Conservation (phyloP, 2,113 vertebrate genomes). For the Oreotrochilus melanogaster region DNA sequence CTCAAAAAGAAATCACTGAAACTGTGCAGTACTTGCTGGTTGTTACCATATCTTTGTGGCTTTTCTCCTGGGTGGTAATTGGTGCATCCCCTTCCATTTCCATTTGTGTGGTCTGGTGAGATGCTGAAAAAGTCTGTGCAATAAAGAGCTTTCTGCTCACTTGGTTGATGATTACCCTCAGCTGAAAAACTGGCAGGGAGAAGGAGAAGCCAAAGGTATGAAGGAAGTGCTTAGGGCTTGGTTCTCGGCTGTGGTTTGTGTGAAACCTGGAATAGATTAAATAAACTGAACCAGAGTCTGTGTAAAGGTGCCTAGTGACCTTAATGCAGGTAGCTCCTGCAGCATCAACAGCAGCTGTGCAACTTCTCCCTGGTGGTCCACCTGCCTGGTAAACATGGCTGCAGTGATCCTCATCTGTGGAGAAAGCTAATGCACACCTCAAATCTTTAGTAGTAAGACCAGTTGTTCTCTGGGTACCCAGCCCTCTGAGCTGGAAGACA, state of each 20-base stretch:
- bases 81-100: neutral
- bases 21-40: neutral
- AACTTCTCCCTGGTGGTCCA: neutral
- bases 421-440: neutral
- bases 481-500: no score
- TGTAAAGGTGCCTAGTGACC: neutral
- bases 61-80: neutral
- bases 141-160: neutral
- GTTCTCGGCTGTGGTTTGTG: neutral
- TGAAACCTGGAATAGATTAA: neutral
- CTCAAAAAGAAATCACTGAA: neutral
- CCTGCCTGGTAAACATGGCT: rapidly evolving
- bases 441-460: no score
- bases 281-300: neutral
- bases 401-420: rapidly evolving
- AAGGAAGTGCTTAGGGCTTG: neutral
- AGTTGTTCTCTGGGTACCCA: no score
- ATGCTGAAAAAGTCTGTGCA: neutral
- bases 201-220: neutral
- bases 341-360: rapidly evolving
- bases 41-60: rapidly evolving
- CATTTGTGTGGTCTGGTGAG: neutral
- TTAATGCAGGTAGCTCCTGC: rapidly evolving
- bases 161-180: neutral
- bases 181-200: neutral